Evolutionary conservation across 1,140 invertebrate genomes (phyloP).

Genomic region (Pseudobourletiella spinata): DNA sequence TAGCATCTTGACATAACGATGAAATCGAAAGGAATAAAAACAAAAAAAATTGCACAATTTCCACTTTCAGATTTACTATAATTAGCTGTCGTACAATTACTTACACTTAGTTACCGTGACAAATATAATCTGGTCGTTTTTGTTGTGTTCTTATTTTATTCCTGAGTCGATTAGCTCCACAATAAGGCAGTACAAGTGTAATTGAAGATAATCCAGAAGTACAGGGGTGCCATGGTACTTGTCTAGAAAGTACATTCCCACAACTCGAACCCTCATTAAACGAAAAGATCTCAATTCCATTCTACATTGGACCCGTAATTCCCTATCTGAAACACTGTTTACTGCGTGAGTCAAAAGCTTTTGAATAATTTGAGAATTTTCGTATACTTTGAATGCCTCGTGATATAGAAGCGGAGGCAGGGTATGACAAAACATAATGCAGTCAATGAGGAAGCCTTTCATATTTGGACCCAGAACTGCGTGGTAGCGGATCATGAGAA

Average conservation of each 20-base stretch:
- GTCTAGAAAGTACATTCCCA: neutral
- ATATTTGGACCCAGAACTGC: neutral
- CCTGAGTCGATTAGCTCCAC: no score
- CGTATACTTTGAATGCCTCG: neutral
- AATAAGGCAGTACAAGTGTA: neutral
- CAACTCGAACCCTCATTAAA: neutral
- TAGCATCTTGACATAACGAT: no score
- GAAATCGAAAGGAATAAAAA: no score
- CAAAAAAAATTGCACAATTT: no score
- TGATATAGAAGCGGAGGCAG: constrained; percentile 7
- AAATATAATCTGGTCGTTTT: no score
- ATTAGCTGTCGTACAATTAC: no score
- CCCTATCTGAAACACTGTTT: neutral
- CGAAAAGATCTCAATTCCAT: neutral
- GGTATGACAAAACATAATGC: neutral
- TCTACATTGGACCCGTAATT: neutral
- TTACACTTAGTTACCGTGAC: no score
- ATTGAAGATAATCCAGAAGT: neutral
- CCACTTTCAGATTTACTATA: no score
- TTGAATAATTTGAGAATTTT: neutral
- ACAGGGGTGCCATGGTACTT: neutral
- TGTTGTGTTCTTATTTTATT: no score
- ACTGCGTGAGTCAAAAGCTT: neutral
- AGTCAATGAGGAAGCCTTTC: neutral
- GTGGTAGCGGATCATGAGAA: neutral